Evolutionary conservation across 30 jellyfish, hydroid and myxozoan genomes (phyloP).

Genomic region (Mastigias papua): DNA sequence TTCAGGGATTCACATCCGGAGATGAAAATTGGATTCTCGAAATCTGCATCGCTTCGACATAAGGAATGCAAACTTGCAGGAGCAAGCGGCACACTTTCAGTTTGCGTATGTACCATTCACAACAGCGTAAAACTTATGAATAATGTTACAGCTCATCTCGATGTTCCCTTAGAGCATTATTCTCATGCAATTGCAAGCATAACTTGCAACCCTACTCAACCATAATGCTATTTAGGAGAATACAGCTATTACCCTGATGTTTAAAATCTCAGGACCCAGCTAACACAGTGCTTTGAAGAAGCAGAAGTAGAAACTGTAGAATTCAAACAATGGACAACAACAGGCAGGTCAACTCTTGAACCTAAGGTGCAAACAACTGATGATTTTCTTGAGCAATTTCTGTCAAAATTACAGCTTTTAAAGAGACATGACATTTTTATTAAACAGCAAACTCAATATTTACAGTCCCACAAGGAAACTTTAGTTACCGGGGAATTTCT

Average conservation of each 20-base stretch:
- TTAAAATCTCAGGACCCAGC: neutral
- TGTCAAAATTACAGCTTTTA: neutral
- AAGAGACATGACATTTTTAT: neutral
- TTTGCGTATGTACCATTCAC: slow-evolving; percentile 65
- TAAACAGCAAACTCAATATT: neutral
- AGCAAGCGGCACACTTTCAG: slow-evolving; percentile 43
- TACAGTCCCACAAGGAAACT: neutral
- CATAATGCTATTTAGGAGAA: slow-evolving; percentile 40
- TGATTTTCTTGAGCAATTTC: too few relatives aligned
- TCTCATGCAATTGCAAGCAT: slow-evolving; percentile 39
- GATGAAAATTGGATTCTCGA: slow-evolving; percentile 26
- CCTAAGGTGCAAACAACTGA: neutral
- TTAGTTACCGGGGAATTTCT: neutral
- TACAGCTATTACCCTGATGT: slow-evolving; percentile 2
- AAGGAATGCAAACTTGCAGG: slow-evolving; percentile 50
- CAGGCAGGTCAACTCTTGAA: slow-evolving; percentile 1
- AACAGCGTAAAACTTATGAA: slow-evolving; percentile 65
- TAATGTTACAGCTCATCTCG: slow-evolving; percentile 19
- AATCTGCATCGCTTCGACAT: slow-evolving; percentile 44
- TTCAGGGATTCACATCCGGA: neutral
- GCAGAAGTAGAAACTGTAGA: slow-evolving; percentile 3
- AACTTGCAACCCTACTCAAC: slow-evolving; percentile 59
- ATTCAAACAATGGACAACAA: slow-evolving; percentile 15
- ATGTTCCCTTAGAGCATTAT: slow-evolving; percentile 26
- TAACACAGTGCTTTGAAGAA: slow-evolving; percentile 7